Evolutionary conservation across 2,888 invertebrate species (phyloP), one percentile per base, ranked within the genome.

Genomic region (Oscheius myriophilus): DNA sequence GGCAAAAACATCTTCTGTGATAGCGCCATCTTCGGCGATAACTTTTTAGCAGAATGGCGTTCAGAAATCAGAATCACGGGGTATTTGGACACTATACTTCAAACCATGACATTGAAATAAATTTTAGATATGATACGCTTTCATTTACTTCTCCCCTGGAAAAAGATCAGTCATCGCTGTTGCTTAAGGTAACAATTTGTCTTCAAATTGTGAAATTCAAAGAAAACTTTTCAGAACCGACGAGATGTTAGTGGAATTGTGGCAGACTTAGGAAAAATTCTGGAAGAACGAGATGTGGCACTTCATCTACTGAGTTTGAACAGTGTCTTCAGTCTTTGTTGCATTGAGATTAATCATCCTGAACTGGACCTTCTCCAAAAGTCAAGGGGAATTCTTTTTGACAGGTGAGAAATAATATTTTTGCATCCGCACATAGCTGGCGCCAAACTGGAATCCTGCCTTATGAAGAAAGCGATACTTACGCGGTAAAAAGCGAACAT

Each of bases 231-330:
- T 33, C 33, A 33, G 33, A 9, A 33, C 33, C 33, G 59, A 23
- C 21, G 26, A 46, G 45, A 45, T 14, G 59, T 16, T 2, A 46
- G 45, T 3, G 45, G 23, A 16, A 11, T 59, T 7, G 21, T 57
- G 9, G 21, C 41, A 21, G 42, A 41, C 18, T 42, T 57, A 23
- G 43, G 43, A 14, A 39, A 43, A 11, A 45, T 59, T 25, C 33
- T 59, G 1, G 25, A 25, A 43, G 45, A 42, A 45, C 25, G 25
- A 16, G 59, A 59, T 11, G n/a, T 59, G n/a, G 59, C 25, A 21
- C 16, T 59, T 18, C 43, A 59, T 23, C 23, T 59, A 7, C 23
- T 59, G 12, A 59, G 59, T n/a, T 45, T 59, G 59, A 59, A 59
- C 46, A 46, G 59, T n/a, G 43, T 59, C n/a, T 59, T 43, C 45